phyloP scores from a whole-genome alignment of 1,140 invertebrate species.

The Lethrus apterus region DNA sequence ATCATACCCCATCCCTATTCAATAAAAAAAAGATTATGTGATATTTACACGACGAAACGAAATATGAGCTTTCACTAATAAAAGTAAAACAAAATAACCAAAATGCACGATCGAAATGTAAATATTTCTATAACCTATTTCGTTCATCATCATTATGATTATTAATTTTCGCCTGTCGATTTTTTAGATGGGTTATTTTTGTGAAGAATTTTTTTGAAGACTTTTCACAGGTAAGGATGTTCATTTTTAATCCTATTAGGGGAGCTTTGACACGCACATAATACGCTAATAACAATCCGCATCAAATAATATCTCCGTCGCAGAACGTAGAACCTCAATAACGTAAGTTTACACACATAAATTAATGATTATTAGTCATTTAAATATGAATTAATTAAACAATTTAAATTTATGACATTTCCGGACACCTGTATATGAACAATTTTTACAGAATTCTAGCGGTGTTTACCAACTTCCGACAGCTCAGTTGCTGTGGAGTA shows the following conservation, averaged over 20 bases:
- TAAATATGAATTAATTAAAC: too few relatives aligned
- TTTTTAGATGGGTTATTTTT: constrained; percentile 10
- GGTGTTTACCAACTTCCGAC: too few relatives aligned
- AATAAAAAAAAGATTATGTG: constrained; percentile 1
- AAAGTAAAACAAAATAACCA: not conserved
- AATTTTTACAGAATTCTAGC: too few relatives aligned
- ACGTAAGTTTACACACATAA: too few relatives aligned
- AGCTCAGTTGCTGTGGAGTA: too few relatives aligned
- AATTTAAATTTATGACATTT: too few relatives aligned
- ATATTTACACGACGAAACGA: not conserved
- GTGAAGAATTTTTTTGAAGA: constrained; percentile 10
- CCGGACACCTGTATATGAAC: too few relatives aligned
- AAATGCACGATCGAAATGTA: not conserved
- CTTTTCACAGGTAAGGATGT: constrained; percentile 10
- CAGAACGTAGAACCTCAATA: too few relatives aligned
- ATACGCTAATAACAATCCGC: too few relatives aligned
- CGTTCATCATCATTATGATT: constrained; percentile 1
- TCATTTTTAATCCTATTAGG: constrained; percentile 6
- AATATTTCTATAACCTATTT: not conserved
- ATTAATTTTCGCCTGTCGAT: constrained; percentile 2
- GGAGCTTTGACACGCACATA: too few relatives aligned
- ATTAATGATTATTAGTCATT: too few relatives aligned
- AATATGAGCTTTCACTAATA: not conserved
- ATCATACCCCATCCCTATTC: constrained; percentile 12
- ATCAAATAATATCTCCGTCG: too few relatives aligned